These are phyloP conservation scores for Lophura nycthemera DNA, from an alignment of 2,113 vertebrate genomes.

Conservation along the genomic window DNA sequence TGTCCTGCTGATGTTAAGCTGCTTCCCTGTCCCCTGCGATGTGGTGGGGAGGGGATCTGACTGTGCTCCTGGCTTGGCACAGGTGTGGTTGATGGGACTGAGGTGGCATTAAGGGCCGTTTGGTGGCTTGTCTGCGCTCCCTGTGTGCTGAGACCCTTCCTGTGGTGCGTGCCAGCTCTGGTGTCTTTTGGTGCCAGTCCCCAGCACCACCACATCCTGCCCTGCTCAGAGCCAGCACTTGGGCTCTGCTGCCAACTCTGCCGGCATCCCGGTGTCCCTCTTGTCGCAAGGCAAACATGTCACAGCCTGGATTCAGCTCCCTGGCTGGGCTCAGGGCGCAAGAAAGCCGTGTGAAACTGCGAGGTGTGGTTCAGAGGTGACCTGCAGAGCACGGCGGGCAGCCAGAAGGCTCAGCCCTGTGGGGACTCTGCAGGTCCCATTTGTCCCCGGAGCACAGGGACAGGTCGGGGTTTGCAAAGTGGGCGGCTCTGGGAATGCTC, in stretches of 20 bases:
- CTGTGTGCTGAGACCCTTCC: background rate
- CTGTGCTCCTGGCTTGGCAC: fast-evolving
- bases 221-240: no score
- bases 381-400: background rate
- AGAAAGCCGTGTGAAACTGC: fast-evolving
- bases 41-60: fast-evolving
- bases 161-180: background rate
- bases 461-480: background rate
- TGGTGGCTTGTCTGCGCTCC: background rate
- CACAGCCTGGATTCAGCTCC: background rate
- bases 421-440: background rate
- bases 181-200: background rate
- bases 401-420: background rate
- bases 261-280: fast-evolving
- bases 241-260: no score
- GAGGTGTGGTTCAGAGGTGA: background rate
- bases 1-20: fast-evolving
- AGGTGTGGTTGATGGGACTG: fast-evolving
- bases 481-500: background rate
- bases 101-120: fast-evolving
- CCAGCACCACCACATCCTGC: background rate
- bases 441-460: background rate
- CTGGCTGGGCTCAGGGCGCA: fast-evolving
- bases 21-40: background rate
- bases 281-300: background rate